Base-by-base conservation (phyloP, 1,140 invertebrate species). In the Plodia interpunctella region DNA sequence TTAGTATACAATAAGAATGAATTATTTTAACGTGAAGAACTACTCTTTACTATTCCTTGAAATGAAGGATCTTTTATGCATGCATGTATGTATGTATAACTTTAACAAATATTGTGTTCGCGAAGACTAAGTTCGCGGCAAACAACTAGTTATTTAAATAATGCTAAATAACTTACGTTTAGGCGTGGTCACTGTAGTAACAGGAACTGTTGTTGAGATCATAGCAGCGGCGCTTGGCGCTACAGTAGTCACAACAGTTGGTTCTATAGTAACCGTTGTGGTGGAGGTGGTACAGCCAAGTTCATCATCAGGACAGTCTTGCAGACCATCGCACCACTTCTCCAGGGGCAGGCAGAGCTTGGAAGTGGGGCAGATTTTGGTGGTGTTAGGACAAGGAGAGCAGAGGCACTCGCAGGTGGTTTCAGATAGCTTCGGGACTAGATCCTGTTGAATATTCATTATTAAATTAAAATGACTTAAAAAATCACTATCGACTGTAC, bases 271-370 rank as follows among this genome's bases (percentile, higher is more conserved):
- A 0, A 70, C 63, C 11, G 60, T 70, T 2, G 74, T 65, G 54
- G 66, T 35, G 13, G 63, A 87, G 3, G 88, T 87, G 38, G 80
- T 72, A 76, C 96, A 97, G 59, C 93, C 87, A 2, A 88, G 81
- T 84, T 98, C 96, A 85, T 98, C 96, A 83, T 97, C 95, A 2
- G 93, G 93, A 80, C 96, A 98, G 75, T 98, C 94, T 64, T 93
- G 90, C 0, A 96, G 84, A 0, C 96, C 96, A 78, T 98, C 93
- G 83, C 96, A 98, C 94, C 95, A 96, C 0, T 90, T 84, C 0
- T 91, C 86, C 59, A 92, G 89, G 0, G 94, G 90, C 6, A 98
- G 92, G 71, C 96, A 98, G 51, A 94, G 85, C 44, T 94, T 93
- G 71, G 92, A 95, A 0, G 94, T 94, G 0, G 93, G 93, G 73